These are phyloP conservation scores for Drosophila greeni DNA, from an alignment of 2,888 invertebrate species.

Conservation along the genomic window DNA sequence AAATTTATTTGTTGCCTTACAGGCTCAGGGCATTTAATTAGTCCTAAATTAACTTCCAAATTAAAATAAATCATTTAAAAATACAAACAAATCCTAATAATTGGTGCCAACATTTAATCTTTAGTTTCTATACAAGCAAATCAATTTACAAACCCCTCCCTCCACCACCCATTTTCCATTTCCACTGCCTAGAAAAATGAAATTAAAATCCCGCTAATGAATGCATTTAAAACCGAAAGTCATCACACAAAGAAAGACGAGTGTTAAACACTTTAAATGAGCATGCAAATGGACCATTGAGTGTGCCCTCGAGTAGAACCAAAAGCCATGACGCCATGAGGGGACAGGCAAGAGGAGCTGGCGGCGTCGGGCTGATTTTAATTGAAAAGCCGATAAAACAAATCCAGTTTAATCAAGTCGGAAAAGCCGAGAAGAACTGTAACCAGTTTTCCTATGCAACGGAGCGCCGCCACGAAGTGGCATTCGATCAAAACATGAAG, in stretches of 20 bases:
- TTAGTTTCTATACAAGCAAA: not conserved
- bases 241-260: constrained; percentile 25
- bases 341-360: not conserved
- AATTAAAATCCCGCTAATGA: constrained; percentile 28
- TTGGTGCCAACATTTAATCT: not conserved
- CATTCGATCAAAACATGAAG: constrained; percentile 24
- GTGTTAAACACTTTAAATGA: constrained; percentile 44
- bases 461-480: constrained; percentile 17
- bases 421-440: constrained; percentile 38
- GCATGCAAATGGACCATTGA: constrained; percentile 48
- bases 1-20: not conserved
- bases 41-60: not conserved
- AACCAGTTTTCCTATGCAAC: constrained; percentile 47
- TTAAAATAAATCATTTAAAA: no score
- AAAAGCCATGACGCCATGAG: constrained; percentile 18
- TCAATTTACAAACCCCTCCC: not conserved
- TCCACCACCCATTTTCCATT: not conserved
- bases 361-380: constrained; percentile 29
- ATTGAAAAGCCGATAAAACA: constrained; percentile 48
- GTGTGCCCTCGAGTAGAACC: constrained; percentile 51
- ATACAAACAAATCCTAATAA: no score
- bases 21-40: not conserved
- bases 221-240: constrained; percentile 38
- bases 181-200: constrained; percentile 7
- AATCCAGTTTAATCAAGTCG: constrained; percentile 43